Conservation (phyloP, 2,888 invertebrate species). For the Heteropelma amictum region DNA sequence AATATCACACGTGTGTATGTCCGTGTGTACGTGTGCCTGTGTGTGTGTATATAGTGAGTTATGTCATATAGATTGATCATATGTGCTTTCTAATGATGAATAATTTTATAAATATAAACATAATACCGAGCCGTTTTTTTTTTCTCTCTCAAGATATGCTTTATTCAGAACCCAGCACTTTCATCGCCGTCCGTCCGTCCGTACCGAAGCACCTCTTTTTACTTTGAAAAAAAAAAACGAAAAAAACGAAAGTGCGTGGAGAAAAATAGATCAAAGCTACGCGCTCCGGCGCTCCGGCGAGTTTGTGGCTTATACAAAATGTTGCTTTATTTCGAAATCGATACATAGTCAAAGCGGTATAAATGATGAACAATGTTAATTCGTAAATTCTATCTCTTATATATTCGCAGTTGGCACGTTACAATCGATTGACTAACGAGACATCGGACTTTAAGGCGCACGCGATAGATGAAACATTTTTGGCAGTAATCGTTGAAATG, state of each 20-base stretch:
- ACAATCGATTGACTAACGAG: conserved; percentile 21
- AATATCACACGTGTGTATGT: conserved; percentile 59
- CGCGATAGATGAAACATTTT: conserved; percentile 39
- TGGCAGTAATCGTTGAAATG: conserved; percentile 52
- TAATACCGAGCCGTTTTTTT: conserved; percentile 68
- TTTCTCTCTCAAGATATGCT: conserved; percentile 60
- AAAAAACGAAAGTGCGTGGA: neutral
- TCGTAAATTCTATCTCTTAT: conserved; percentile 34
- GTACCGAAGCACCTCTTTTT: too few relatives aligned
- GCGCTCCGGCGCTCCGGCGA: neutral
- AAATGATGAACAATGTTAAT: conserved; percentile 48
- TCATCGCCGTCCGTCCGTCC: neutral
- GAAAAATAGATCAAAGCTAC: neutral
- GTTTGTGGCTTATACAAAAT: conserved; percentile 55
- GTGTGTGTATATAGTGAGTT: conserved; percentile 70
- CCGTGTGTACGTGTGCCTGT: conserved; percentile 65
- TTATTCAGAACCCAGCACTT: conserved; percentile 55
- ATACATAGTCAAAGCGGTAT: conserved; percentile 47
- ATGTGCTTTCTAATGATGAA: conserved; percentile 77
- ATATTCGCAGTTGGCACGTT: conserved; percentile 15
- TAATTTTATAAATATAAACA: conserved; percentile 77
- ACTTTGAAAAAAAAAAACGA: neutral
- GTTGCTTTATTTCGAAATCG: conserved; percentile 54
- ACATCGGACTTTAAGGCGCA: conserved; percentile 14
- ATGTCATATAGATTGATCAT: conserved; percentile 75